Base-by-base conservation (phyloP, 2,888 invertebrate species). In the Teleiodes luculella region DNA sequence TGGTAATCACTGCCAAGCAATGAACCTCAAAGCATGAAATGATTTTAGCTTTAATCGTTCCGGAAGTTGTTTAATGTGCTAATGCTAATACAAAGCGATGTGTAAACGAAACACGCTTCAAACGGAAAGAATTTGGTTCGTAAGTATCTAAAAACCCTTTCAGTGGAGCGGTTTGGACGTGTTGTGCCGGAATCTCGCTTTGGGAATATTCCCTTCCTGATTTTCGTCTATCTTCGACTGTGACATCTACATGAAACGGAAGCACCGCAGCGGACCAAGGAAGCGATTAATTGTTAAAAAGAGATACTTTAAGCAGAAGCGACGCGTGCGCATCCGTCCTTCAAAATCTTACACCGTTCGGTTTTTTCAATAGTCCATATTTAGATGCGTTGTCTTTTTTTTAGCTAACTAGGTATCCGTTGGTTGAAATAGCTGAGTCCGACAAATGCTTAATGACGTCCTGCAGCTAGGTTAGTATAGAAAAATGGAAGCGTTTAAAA, bases 221-320 rank as follows among this genome's bases (percentile, higher is more conserved):
- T 20, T 43, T 28, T 43, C n/a, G n/a, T 28, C 28, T 28, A 28
- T 28, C 28, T 43, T 43, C 6, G 20, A n/a, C 52, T 35, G 5
- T 43, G 47, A 52, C 48, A 55, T 52, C 24, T 33, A 52, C 52
- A 54, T 30, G 46, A 54, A 54, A 52, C 52, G 51, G 52, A 54
- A 57, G 33, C 41, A 35, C 51, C 53, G n/a, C n/a, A 55, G 57
- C 60, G 62, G 57, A 67, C 64, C 66, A 70, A 72, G 81, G 82
- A 81, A 81, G 67, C 81, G 74, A 82, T 82, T 81, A 80, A 81
- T 82, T 80, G 78, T 79, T 74, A 72, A 78, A 74, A 78, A 77
- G 74, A 65, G 62, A 66, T 66, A 65, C 66, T 72, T 65, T 74
- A 73, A 75, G 68, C 68, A 68, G 57, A 62, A 63, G 68, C 61